Percentiles rank a stretch among this genome's conserved stretches.
phyloP scores from a whole-genome alignment of 2,888 invertebrate species.

The Entomobrya proxima region DNA sequence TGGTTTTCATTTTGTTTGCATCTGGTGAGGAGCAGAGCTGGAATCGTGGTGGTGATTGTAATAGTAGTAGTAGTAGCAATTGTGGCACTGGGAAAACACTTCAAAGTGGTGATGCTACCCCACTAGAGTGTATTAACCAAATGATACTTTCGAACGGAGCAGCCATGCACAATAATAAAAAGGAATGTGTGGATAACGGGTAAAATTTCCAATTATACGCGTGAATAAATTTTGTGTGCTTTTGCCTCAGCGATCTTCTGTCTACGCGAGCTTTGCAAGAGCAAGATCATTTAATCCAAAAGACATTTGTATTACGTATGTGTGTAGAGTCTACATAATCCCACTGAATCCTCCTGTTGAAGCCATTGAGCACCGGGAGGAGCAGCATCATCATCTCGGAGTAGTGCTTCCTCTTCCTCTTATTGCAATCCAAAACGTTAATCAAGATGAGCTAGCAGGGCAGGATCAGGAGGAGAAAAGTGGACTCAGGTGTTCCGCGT shows the following conservation, averaged over 20 bases:
- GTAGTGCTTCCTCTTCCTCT: slow-evolving; percentile 3
- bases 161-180: slow-evolving; percentile 5
- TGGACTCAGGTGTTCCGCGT: slow-evolving; percentile 49
- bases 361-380: neutral
- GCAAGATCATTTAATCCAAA: slow-evolving; percentile 11
- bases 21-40: slow-evolving; percentile 81
- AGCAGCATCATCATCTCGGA: neutral
- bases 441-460: slow-evolving; percentile 14
- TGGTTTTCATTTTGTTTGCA: slow-evolving; percentile 80
- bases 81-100: slow-evolving; percentile 10
- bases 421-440: neutral
- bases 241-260: slow-evolving; percentile 14
- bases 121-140: slow-evolving; percentile 22
- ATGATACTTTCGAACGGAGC: slow-evolving; percentile 13
- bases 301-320: neutral
- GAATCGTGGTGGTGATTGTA: slow-evolving; percentile 77
- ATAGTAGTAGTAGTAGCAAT: neutral
- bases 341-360: slow-evolving; percentile 28
- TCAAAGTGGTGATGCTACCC: neutral
- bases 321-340: slow-evolving; percentile 41
- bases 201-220: slow-evolving; percentile 30
- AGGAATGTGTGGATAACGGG: slow-evolving; percentile 20
- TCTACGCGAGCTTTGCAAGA: neutral
- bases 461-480: neutral
- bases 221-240: neutral